Conservation (phyloP, 2,113 vertebrate species). For the Montifringilla adamsi region DNA sequence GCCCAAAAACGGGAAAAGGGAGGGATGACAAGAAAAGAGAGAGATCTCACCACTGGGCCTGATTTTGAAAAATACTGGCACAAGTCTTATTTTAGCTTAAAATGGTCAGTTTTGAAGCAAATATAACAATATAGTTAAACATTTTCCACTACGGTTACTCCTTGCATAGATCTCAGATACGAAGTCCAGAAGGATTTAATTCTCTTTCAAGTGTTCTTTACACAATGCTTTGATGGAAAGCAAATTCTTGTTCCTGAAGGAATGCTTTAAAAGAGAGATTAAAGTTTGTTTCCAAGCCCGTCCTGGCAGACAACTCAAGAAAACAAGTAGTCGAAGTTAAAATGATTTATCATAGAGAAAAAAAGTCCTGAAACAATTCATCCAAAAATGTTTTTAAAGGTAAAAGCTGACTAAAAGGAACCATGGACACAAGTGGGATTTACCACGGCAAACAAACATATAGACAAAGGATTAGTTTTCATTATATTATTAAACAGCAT, state of each 20-base stretch:
- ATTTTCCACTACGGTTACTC: not conserved
- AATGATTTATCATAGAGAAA: constrained; percentile 41
- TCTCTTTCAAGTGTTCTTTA: constrained; percentile 49
- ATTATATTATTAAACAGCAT: constrained; percentile 55
- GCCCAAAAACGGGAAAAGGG: not conserved
- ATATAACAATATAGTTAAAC: constrained; percentile 14
- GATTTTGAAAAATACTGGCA: constrained; percentile 4
- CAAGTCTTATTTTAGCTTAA: not conserved
- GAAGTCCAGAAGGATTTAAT: constrained; percentile 37
- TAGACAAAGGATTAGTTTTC: constrained; percentile 24
- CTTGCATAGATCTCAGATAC: not conserved
- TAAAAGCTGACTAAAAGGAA: constrained; percentile 46
- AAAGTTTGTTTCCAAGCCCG: constrained; percentile 33
- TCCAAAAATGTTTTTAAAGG: constrained; percentile 23
- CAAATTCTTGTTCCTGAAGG: constrained; percentile 47
- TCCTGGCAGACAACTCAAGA: constrained; percentile 51
- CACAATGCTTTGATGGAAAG: constrained; percentile 37
- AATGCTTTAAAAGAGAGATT: constrained; percentile 62
- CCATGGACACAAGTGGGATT: not conserved
- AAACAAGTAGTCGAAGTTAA: constrained; percentile 42
- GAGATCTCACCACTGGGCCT: not conserved
- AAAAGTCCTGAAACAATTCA: not conserved
- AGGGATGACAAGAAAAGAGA: constrained; percentile 27
- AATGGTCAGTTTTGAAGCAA: not conserved
- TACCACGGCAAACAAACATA: not conserved